phyloP scores from a whole-genome alignment of 2,113 vertebrate species.

The Catharus fuscescens region DNA sequence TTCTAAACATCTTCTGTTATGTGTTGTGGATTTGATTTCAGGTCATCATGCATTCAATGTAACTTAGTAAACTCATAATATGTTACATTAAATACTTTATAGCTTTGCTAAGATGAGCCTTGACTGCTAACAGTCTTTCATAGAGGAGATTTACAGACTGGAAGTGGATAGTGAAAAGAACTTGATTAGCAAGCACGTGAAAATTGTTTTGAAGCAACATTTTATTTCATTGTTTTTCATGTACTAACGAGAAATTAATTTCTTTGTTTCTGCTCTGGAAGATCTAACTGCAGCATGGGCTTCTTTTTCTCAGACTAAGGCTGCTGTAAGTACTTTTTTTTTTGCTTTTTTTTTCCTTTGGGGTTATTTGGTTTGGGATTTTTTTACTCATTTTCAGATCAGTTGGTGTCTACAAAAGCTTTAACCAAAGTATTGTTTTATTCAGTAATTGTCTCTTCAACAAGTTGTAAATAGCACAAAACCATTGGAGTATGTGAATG shows the following conservation, averaged over 20 bases:
- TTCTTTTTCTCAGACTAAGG: slow-evolving; percentile 87
- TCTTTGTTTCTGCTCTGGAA: slow-evolving; percentile 56
- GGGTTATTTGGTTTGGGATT: not conserved
- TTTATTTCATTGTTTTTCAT: slow-evolving; percentile 3
- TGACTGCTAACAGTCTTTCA: not conserved
- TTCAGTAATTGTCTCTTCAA: not conserved
- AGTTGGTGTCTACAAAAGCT: not conserved
- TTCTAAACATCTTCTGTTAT: not conserved
- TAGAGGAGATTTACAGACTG: not conserved
- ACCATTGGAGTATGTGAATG: not conserved
- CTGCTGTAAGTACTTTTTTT: slow-evolving; percentile 86
- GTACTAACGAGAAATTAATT: slow-evolving; percentile 16
- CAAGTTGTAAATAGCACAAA: not conserved
- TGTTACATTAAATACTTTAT: not conserved
- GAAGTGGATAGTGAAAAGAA: not conserved
- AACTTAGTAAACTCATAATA: not conserved
- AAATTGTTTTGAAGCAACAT: not conserved
- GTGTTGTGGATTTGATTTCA: not conserved
- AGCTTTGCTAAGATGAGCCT: not conserved
- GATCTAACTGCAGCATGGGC: slow-evolving; percentile 85
- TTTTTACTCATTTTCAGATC: not conserved
- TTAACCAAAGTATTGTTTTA: not conserved
- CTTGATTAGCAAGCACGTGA: not conserved
- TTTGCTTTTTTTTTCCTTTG: not conserved
- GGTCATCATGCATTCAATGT: not conserved